phyloP scores from a whole-genome alignment of 1,140 invertebrate genomes.

The Maniola jurtina region DNA sequence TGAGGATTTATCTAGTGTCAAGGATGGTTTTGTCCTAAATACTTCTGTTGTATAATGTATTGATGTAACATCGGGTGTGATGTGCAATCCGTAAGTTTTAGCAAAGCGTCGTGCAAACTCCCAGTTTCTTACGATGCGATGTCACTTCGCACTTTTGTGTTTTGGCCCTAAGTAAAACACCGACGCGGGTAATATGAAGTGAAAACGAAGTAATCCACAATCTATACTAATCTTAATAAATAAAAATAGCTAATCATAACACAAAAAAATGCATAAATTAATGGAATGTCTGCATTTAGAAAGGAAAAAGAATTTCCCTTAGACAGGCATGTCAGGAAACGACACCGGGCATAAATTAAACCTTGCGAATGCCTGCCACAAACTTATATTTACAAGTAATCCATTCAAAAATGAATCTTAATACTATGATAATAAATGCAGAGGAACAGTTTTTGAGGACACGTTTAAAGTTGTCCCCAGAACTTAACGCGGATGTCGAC shows the following conservation, averaged over 20 bases:
- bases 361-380: slow-evolving; percentile 38
- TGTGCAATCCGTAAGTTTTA: too few species aligned
- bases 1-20: too few species aligned
- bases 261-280: slow-evolving; percentile 16
- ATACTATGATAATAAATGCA: slow-evolving; percentile 29
- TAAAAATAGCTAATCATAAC: neutral
- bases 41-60: too few species aligned
- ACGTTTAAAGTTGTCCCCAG: slow-evolving; percentile 30
- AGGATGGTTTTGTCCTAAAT: too few species aligned
- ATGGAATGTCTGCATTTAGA: slow-evolving; percentile 32
- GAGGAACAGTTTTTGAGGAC: slow-evolving; percentile 15
- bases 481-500: slow-evolving; percentile 58
- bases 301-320: slow-evolving; percentile 42
- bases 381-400: slow-evolving; percentile 17
- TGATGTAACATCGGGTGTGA: too few species aligned
- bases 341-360: slow-evolving; percentile 32
- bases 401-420: slow-evolving; percentile 38
- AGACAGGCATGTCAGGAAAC: slow-evolving; percentile 46
- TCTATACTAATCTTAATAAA: too few species aligned
- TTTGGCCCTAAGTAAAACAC: too few species aligned
- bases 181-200: too few species aligned
- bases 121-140: too few species aligned
- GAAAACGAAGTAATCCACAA: too few species aligned
- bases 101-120: too few species aligned
- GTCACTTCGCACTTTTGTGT: too few species aligned